Evolutionary conservation across 2,113 vertebrate genomes (phyloP).

Genomic region (Pagrus major): DNA sequence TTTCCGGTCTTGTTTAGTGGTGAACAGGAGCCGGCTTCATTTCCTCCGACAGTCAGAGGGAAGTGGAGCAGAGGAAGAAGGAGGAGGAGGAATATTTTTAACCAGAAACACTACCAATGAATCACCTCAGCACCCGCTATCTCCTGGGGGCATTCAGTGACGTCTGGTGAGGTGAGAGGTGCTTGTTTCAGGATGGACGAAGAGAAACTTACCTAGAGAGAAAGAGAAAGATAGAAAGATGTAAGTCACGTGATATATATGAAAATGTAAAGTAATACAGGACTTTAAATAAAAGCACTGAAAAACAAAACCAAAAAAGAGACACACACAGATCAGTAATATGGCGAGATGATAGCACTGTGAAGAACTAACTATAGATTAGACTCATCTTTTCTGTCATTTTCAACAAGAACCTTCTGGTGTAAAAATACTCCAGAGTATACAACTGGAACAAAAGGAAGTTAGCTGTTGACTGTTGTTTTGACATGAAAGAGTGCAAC

Average conservation of each 20-base stretch:
- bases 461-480: not conserved
- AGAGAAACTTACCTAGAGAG: slow-evolving; percentile 82
- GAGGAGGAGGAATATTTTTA: slow-evolving; percentile 77
- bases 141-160: slow-evolving; percentile 72
- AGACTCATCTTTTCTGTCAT: not conserved
- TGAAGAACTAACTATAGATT: not conserved
- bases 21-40: slow-evolving; percentile 60
- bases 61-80: slow-evolving; percentile 54
- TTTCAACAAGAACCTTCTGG: not conserved
- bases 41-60: slow-evolving; percentile 72
- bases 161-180: slow-evolving; percentile 60
- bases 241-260: slow-evolving; percentile 48
- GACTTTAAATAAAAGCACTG: slow-evolving; percentile 5
- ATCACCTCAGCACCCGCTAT: slow-evolving; percentile 74
- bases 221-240: slow-evolving; percentile 56
- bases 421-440: not conserved
- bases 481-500: not conserved
- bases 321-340: not conserved
- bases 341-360: too few relatives aligned
- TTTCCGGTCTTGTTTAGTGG: slow-evolving; percentile 56
- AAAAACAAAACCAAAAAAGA: not conserved
- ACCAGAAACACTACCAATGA: slow-evolving; percentile 70
- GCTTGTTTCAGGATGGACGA: slow-evolving; percentile 65
- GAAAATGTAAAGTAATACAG: slow-evolving; percentile 6
- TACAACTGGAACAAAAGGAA: not conserved